phyloP scores from a whole-genome alignment of 2,113 vertebrate species.

The Gila orcuttii region DNA sequence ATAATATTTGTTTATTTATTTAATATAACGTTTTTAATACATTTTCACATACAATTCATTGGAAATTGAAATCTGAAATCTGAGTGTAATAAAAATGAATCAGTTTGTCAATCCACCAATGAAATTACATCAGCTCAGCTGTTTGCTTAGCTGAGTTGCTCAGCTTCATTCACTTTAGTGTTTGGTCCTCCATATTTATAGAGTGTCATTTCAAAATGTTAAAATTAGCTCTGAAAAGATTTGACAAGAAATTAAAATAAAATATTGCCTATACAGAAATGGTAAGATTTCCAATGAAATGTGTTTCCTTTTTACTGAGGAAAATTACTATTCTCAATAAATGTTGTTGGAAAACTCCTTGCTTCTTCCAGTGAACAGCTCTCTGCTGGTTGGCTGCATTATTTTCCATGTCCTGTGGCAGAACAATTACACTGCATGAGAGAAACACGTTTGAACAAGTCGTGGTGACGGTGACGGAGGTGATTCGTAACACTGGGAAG shows the following conservation, averaged over 20 bases:
- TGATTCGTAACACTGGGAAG: background rate
- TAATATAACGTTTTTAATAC: too few relatives aligned
- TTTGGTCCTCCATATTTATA: background rate
- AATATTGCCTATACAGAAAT: too few relatives aligned
- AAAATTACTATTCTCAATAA: background rate
- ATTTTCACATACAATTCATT: too few relatives aligned
- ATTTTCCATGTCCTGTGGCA: constrained; percentile 7
- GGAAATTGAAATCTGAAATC: too few relatives aligned
- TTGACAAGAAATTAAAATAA: too few relatives aligned
- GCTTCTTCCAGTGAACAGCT: background rate
- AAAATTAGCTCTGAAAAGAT: background rate
- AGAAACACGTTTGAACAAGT: background rate
- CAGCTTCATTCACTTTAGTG: background rate
- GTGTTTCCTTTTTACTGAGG: background rate
- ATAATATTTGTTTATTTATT: too few relatives aligned
- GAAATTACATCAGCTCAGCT: constrained; percentile 4
- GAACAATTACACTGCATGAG: background rate
- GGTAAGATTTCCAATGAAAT: too few relatives aligned
- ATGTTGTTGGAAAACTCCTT: background rate
- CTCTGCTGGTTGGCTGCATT: too few relatives aligned
- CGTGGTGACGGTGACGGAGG: background rate
- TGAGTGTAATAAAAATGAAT: too few relatives aligned
- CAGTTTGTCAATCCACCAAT: background rate
- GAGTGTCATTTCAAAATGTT: background rate
- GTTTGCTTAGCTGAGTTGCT: background rate